phyloP scores from a whole-genome alignment of 2,888 invertebrate genomes.

The Chydorus sphaericus region DNA sequence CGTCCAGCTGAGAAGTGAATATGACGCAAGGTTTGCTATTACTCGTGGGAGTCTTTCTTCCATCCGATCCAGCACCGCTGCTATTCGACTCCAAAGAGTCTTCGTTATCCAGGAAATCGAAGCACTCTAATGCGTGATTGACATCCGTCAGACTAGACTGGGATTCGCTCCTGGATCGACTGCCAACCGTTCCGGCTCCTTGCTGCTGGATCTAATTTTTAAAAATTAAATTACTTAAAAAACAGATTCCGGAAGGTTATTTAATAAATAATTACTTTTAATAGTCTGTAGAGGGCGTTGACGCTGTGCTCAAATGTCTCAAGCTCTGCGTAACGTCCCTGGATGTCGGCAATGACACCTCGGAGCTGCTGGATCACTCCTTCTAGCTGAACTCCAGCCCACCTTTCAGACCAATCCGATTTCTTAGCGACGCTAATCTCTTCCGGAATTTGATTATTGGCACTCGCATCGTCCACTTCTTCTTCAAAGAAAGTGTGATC shows the following conservation, averaged over 20 bases:
- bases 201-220: too few relatives aligned
- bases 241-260: background rate
- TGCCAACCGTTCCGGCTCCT: too few relatives aligned
- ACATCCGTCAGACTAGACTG: conserved; percentile 34
- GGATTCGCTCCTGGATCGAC: too few relatives aligned
- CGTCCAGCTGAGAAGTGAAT: background rate
- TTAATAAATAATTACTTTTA: conserved; percentile 24
- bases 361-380: conserved; percentile 27
- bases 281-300: conserved; percentile 26
- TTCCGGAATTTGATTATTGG: background rate
- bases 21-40: background rate
- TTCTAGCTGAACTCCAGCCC: conserved; percentile 24
- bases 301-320: conserved; percentile 29
- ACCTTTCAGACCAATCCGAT: background rate
- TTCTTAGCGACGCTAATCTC: background rate
- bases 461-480: background rate
- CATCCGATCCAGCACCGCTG: background rate
- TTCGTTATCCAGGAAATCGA: conserved; percentile 36
- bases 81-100: conserved; percentile 19
- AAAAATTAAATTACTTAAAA: conserved; percentile 16
- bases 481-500: background rate
- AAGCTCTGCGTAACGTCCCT: conserved; percentile 32
- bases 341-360: conserved; percentile 31
- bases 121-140: conserved; percentile 35
- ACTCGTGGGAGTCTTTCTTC: background rate